Conservation (phyloP, 2,113 vertebrate genomes). For the Fregetta grallaria region DNA sequence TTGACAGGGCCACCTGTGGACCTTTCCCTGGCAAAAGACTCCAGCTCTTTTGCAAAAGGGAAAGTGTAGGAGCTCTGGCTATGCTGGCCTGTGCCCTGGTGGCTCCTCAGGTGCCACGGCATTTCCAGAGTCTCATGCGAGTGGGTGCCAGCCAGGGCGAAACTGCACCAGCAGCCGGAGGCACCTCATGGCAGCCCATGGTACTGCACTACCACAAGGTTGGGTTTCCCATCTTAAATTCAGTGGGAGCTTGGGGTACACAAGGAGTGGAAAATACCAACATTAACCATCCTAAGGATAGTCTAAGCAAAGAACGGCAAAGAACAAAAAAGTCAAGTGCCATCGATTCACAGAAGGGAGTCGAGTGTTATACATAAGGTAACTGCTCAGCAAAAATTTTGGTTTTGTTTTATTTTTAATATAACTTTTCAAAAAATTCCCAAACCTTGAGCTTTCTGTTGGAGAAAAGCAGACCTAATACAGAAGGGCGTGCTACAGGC, state of each 20-base stretch:
- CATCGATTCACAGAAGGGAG: neutral
- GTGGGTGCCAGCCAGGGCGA: neutral
- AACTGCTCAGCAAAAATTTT: neutral
- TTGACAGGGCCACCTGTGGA: neutral
- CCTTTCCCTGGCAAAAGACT: neutral
- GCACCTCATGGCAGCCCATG: neutral
- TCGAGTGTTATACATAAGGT: neutral
- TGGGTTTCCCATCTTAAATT: neutral
- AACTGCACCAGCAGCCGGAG: accelerated
- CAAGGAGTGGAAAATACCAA: neutral
- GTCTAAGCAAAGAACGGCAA: neutral
- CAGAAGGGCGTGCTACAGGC: constrained; percentile 44
- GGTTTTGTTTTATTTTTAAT: neutral
- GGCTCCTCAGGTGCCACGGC: neutral
- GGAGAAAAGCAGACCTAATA: constrained; percentile 29
- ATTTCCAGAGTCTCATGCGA: neutral
- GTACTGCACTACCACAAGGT: neutral
- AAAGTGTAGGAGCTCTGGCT: neutral
- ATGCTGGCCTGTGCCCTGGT: neutral
- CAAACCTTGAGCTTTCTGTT: neutral
- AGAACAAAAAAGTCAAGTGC: neutral
- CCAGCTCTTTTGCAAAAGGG: neutral
- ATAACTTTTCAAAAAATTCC: neutral
- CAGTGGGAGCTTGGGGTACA: neutral
- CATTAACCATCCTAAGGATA: neutral